A percentile compares a stretch with the other conserved stretches of the same genome.
Evolutionary conservation across 2,113 vertebrate species (phyloP).

Genomic region (Polyodon spathula): DNA sequence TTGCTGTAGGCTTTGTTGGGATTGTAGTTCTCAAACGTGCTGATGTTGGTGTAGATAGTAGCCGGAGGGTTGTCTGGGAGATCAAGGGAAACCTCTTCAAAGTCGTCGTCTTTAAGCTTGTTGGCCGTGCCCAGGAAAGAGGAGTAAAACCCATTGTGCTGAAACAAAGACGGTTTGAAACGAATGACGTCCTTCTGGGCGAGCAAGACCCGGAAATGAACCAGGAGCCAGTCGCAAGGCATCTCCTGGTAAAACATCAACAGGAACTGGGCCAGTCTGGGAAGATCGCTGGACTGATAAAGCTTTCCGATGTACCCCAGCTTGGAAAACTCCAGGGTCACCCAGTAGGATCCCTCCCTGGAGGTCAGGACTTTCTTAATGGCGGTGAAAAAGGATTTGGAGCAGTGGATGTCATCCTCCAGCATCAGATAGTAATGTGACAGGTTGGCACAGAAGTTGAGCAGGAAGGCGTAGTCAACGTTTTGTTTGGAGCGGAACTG

Average conservation of each 20-base stretch:
- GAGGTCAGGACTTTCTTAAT: conserved; percentile 49
- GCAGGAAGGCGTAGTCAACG: conserved; percentile 63
- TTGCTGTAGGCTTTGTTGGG: conserved; percentile 58
- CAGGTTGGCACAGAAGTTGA: conserved; percentile 60
- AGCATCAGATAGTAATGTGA: conserved; percentile 76
- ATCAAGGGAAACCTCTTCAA: conserved; percentile 31
- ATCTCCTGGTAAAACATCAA: conserved; percentile 77
- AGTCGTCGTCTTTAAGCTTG: conserved; percentile 57
- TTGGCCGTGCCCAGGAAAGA: conserved; percentile 56
- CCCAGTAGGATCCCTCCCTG: conserved; percentile 50
- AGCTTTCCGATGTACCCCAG: conserved; percentile 79
- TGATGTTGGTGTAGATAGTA: conserved; percentile 52
- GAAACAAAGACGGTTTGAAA: conserved; percentile 71
- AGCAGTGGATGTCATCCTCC: conserved; percentile 56
- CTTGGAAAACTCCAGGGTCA: conserved; percentile 73
- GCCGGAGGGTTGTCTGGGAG: conserved; percentile 57
- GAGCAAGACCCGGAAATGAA: conserved; percentile 62
- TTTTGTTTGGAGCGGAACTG: conserved; percentile 77
- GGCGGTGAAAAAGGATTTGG: conserved; percentile 54
- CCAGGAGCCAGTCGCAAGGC: conserved; percentile 71
- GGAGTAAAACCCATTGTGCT: conserved; percentile 60
- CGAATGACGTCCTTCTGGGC: conserved; percentile 56
- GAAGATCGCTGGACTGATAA: conserved; percentile 60
- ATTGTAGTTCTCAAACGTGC: conserved; percentile 15
- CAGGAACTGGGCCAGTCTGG: conserved; percentile 62